These are phyloP conservation scores for Brachyptera risi DNA, from an alignment of 2,888 invertebrate genomes.

Conservation along the genomic window DNA sequence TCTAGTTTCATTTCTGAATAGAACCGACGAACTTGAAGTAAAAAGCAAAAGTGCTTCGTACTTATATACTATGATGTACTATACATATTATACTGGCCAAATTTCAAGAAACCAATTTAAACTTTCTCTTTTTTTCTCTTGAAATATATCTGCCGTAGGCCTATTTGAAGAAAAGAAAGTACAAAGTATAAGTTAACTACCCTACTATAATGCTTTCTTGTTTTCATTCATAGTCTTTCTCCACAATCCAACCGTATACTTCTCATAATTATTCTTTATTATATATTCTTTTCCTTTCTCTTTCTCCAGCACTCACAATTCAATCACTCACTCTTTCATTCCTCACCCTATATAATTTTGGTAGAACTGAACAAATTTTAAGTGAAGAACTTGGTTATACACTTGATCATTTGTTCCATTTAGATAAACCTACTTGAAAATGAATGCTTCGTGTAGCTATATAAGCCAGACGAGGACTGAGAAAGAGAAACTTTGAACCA, in stretches of 20 bases:
- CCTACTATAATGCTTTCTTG: background rate
- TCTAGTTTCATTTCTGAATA: no score
- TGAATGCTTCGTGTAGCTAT: no score
- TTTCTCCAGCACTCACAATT: background rate
- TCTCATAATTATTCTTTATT: no score
- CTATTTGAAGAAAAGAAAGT: slow-evolving; percentile 5
- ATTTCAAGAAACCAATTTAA: slow-evolving; percentile 1
- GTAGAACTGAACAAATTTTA: slow-evolving; percentile 6
- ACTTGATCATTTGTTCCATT: slow-evolving; percentile 16
- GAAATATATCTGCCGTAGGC: no score
- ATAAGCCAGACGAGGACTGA: background rate
- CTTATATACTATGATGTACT: no score
- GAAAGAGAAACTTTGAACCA: slow-evolving; percentile 12
- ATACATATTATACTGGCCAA: background rate
- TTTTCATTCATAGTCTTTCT: no score
- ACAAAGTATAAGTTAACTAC: background rate
- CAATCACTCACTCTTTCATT: background rate
- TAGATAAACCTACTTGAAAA: no score
- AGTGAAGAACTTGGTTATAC: slow-evolving; percentile 9
- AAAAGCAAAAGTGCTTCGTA: no score
- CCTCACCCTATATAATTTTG: no score
- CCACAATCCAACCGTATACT: no score
- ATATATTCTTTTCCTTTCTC: background rate
- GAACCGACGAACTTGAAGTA: no score
- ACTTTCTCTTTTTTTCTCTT: slow-evolving; percentile 2